Evolutionary conservation across 2,888 invertebrate species (phyloP).

Genomic region (Rhogogaster chlorosoma): DNA sequence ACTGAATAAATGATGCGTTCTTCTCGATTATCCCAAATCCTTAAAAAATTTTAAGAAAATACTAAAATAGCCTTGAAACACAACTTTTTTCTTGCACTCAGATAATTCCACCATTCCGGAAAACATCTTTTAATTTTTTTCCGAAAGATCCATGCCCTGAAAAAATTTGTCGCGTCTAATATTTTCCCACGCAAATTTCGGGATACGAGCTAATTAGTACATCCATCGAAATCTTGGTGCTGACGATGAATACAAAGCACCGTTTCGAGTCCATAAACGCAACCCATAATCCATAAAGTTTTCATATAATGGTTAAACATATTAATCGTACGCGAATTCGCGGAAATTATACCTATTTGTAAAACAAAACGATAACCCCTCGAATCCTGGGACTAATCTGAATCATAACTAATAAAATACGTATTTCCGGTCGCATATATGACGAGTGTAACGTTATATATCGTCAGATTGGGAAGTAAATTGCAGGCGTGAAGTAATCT

Average conservation of each 20-base stretch:
- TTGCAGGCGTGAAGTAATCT: neutral
- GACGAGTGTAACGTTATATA: neutral
- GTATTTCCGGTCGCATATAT: neutral
- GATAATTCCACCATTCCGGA: neutral
- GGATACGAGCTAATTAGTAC: neutral
- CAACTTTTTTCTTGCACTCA: too few relatives aligned
- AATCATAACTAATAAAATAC: slow-evolving; percentile 1
- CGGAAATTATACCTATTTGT: neutral
- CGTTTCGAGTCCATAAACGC: neutral
- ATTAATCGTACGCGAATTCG: neutral
- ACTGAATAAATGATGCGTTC: too few relatives aligned
- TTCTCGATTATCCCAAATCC: too few relatives aligned
- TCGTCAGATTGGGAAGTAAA: neutral
- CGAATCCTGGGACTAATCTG: neutral
- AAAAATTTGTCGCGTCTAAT: neutral
- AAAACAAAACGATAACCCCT: neutral
- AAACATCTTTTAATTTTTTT: neutral
- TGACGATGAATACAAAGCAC: neutral
- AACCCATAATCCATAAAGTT: neutral
- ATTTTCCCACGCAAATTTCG: neutral
- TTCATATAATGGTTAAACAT: neutral
- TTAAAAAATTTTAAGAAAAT: too few relatives aligned
- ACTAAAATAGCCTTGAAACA: too few relatives aligned
- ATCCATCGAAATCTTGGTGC: neutral
- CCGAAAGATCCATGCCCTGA: neutral